Evolutionary conservation across 2,888 invertebrate genomes (phyloP), one percentile per base, ranked within the genome.

Genomic region (Scelioninae gen. 1): DNA sequence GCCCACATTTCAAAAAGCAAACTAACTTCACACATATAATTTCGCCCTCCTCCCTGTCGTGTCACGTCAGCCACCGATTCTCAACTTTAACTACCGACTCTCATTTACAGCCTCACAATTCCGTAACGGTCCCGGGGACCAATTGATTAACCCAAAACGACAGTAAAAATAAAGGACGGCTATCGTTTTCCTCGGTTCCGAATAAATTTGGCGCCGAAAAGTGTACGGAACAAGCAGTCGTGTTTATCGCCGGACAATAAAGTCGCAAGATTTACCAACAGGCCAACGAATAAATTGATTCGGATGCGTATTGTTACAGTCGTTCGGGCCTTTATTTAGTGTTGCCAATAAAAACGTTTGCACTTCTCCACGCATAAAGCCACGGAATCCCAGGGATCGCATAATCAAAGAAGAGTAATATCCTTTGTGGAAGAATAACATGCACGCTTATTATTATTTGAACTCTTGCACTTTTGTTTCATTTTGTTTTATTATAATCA

Each of bases 211-310:
- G 56, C 62, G 51, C 74, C 74, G 29, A 66, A 72, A 72, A 53
- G 60, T 23, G 38, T 47, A 32, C 78, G 43, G 51, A 63, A 69
- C 68, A 47, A 16, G 31, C 62, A 16, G 63, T 34, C 31, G 51
- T 43, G 38, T 80, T 62, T 80, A 80, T 79, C 69, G 80, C 56
- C 63, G 66, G 62, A 72, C 80, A 74, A 74, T 80, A 80, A 80
- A 80, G 45, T 74, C 10, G 45, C 53, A 16, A 55, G 68, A 74
- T 80, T 80, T 80, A 80, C 45, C 68, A 74, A 66, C 74, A 53
- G 40, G 31, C 29, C 43, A 13, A 29, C 10, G 43, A 68, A 80
- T 80, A 80, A 75, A 62, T 80, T 75, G 65, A 69, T 51, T 65
- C 38, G 62, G 56, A 63, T 74, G 74, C 49, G 74, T 49, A 80